Conservation (phyloP, 2,888 invertebrate genomes). For the Bellardia pandia region DNA sequence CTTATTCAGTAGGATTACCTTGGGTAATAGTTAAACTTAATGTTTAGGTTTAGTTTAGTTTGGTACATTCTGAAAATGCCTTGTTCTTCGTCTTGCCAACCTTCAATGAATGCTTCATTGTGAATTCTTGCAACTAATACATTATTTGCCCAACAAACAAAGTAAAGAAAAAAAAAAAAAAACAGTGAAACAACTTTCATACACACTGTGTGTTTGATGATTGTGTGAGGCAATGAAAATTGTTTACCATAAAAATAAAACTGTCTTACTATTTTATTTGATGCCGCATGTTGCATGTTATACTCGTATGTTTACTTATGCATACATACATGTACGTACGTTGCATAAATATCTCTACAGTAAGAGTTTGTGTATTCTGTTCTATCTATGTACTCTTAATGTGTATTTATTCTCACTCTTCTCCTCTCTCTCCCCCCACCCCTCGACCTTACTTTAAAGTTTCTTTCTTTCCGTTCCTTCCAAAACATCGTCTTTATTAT, state of each 20-base stretch:
- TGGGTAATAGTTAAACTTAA: constrained; percentile 34
- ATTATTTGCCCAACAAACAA: constrained; percentile 70
- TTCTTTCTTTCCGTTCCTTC: background rate
- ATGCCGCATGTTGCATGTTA: constrained; percentile 68
- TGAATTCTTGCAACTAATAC: constrained; percentile 62
- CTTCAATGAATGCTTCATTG: constrained; percentile 46
- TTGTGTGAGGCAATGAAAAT: constrained; percentile 64
- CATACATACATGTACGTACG: constrained; percentile 22
- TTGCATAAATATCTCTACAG: constrained; percentile 25
- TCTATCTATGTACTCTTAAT: background rate
- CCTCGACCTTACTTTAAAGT: too few relatives aligned
- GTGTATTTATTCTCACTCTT: constrained; percentile 30
- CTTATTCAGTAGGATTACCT: background rate
- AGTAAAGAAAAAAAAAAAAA: constrained; percentile 28
- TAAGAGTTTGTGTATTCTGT: background rate
- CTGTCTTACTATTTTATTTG: constrained; percentile 70
- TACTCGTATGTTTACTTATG: constrained; percentile 55
- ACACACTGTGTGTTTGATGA: background rate
- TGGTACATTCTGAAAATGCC: background rate
- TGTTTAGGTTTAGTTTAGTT: constrained; percentile 39
- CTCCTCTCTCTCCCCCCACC: background rate
- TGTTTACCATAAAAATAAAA: constrained; percentile 72
- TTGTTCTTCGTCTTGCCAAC: background rate
- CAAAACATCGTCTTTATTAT: constrained; percentile 21
- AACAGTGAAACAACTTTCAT: background rate